Percentiles rank a stretch among this genome's conserved stretches.
Conservation (phyloP, 2,888 invertebrate genomes). For the Drosophila longiperda region DNA sequence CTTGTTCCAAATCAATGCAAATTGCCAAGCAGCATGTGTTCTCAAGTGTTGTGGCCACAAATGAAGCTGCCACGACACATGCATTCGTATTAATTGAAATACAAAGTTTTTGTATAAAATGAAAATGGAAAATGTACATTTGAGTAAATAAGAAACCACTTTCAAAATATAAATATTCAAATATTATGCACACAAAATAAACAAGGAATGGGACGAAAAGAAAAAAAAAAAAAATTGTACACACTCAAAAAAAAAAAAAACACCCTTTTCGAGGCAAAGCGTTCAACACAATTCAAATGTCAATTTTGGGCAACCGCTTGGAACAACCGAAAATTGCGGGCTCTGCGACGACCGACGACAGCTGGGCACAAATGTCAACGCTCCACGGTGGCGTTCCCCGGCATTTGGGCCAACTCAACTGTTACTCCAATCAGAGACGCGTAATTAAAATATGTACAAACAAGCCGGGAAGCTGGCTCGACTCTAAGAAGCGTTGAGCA, state of each 20-base stretch:
- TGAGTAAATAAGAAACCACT: constrained; percentile 5
- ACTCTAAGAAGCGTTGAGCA: constrained; percentile 31
- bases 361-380: constrained; percentile 63
- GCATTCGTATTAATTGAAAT: background rate
- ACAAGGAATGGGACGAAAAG: constrained; percentile 6
- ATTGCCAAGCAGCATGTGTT: constrained; percentile 38
- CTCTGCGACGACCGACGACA: constrained; percentile 38
- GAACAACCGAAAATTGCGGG: constrained; percentile 59
- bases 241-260: constrained; percentile 5
- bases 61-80: background rate
- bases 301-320: constrained; percentile 57
- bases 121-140: background rate
- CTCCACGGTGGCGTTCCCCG: constrained; percentile 20
- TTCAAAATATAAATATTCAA: constrained; percentile 31
- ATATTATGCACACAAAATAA: constrained; percentile 34
- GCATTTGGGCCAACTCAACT: constrained; percentile 39
- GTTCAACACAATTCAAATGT: constrained; percentile 28
- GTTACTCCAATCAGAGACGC: constrained; percentile 75
- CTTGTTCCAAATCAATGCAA: constrained; percentile 50
- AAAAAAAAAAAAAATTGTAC: constrained; percentile 5
- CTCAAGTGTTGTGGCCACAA: background rate
- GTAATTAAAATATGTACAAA: constrained; percentile 79
- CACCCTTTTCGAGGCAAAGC: constrained; percentile 24
- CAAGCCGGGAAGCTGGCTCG: constrained; percentile 57
- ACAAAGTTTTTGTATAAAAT: background rate